phyloP scores from a whole-genome alignment of 1,140 invertebrate species.

The Scylla paramamosain region DNA sequence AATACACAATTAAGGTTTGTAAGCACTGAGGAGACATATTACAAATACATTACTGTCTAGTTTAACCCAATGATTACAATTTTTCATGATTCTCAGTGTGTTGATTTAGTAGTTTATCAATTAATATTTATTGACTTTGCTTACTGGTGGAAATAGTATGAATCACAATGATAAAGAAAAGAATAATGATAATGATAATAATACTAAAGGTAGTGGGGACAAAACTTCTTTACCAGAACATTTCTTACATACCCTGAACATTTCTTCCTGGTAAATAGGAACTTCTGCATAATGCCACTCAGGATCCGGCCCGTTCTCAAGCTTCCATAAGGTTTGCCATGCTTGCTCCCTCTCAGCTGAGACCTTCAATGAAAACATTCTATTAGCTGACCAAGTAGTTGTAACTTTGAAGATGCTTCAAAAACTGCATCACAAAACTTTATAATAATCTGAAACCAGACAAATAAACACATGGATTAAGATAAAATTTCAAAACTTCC shows the following conservation, averaged over 20 bases:
- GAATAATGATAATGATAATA: background rate
- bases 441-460: too few species aligned
- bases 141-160: too few species aligned
- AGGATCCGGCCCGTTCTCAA: slow-evolving; percentile 13
- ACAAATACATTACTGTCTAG: too few species aligned
- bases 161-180: background rate
- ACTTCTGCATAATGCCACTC: slow-evolving; percentile 44
- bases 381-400: too few species aligned
- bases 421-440: too few species aligned
- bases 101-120: too few species aligned
- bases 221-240: background rate
- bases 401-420: too few species aligned
- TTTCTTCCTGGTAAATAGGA: background rate
- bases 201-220: background rate
- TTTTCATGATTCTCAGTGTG: too few species aligned
- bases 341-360: background rate
- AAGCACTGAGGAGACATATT: background rate
- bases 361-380: slow-evolving; percentile 24
- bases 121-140: too few species aligned
- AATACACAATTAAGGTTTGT: background rate
- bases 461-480: too few species aligned
- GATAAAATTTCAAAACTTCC: too few species aligned
- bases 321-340: slow-evolving; percentile 56
- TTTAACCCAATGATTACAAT: too few species aligned
- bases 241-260: slow-evolving; percentile 27